Evolutionary conservation across 2,797 vertebrate genomes (phyloP).

Genomic region (Rhinophrynus dorsalis): DNA sequence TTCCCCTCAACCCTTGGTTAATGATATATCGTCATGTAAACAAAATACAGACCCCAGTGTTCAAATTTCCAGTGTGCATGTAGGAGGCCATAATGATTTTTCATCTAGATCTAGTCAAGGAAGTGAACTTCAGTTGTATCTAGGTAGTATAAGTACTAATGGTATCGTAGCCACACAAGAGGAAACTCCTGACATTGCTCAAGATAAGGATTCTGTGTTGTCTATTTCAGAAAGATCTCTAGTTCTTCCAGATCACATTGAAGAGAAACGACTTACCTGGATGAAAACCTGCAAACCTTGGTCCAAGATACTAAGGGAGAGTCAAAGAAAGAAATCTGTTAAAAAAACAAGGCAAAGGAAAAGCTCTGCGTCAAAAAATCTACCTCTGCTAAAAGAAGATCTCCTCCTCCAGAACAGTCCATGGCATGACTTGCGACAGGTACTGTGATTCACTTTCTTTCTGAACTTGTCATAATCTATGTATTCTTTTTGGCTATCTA

Average conservation of each 20-base stretch:
- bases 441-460: conserved; percentile 58
- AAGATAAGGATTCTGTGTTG: background rate
- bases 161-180: conserved; percentile 17
- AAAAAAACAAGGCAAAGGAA: conserved; percentile 57
- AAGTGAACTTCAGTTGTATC: background rate
- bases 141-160: background rate
- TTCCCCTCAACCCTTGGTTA: background rate
- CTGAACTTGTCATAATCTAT: too few relatives aligned
- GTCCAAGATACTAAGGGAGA: conserved; percentile 74
- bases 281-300: conserved; percentile 79
- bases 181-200: conserved; percentile 4
- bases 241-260: conserved; percentile 62
- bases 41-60: background rate
- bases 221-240: conserved; percentile 9
- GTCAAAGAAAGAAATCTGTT: conserved; percentile 64
- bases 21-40: background rate
- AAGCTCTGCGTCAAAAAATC: conserved; percentile 35
- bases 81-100: background rate
- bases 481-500: too few relatives aligned
- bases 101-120: conserved; percentile 5
- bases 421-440: conserved; percentile 78
- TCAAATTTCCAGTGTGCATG: background rate
- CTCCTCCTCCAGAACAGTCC: conserved; percentile 70
- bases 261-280: conserved; percentile 82
- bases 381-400: conserved; percentile 68